phyloP scores from a whole-genome alignment of 2,797 vertebrate species.

The Poecilia wingei region DNA sequence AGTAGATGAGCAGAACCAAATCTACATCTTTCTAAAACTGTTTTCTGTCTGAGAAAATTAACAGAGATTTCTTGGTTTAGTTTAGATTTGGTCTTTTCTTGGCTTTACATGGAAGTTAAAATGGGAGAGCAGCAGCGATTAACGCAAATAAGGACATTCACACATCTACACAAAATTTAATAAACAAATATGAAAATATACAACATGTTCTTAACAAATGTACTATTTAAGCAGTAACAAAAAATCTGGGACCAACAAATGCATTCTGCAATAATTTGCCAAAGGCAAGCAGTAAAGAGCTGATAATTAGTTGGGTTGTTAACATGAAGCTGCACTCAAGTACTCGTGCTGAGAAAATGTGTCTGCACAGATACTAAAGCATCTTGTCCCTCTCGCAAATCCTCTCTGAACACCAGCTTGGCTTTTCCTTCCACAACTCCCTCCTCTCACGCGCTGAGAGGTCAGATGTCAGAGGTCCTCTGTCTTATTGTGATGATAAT shows the following conservation, averaged over 20 bases:
- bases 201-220: constrained; percentile 15
- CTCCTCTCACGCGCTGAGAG: constrained; percentile 74
- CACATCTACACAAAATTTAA: constrained; percentile 11
- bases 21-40: constrained; percentile 6
- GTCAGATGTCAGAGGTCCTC: constrained; percentile 85
- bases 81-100: constrained; percentile 1
- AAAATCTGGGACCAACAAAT: constrained; percentile 2
- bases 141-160: constrained; percentile 20
- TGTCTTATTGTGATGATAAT: constrained; percentile 89
- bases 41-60: constrained; percentile 18
- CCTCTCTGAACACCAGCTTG: constrained; percentile 58
- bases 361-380: constrained; percentile 60
- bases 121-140: constrained; percentile 25
- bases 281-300: constrained; percentile 1
- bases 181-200: constrained; percentile 3
- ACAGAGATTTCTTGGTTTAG: constrained; percentile 28
- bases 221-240: constrained; percentile 12
- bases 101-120: constrained; percentile 34
- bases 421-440: constrained; percentile 56
- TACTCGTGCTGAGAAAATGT: constrained; percentile 23
- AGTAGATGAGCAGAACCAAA: constrained; percentile 28
- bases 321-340: constrained; percentile 18
- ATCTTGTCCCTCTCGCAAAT: constrained; percentile 54
- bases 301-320: constrained; percentile 17
- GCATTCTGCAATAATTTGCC: not conserved